Conservation (phyloP, 2,113 vertebrate genomes). For the Synchiropus splendidus region DNA sequence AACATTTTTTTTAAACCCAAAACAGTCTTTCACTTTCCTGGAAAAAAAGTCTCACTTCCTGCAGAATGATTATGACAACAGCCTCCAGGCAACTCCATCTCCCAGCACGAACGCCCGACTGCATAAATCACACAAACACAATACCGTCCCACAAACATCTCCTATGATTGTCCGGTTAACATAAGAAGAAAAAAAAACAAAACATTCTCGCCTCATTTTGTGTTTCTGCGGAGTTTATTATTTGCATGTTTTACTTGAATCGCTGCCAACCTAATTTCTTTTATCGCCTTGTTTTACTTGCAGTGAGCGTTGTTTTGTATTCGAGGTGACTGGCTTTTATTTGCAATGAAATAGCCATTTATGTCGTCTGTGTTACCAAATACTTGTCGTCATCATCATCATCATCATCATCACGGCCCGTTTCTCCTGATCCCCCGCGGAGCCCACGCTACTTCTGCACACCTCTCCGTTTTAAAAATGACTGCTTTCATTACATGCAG, state of each 20-base stretch:
- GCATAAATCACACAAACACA: no score
- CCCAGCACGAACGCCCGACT: no score
- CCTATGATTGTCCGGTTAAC: slow-evolving; percentile 35
- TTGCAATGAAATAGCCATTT: slow-evolving; percentile 47
- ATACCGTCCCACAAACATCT: slow-evolving; percentile 5
- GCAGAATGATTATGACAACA: no score
- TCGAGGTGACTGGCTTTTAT: slow-evolving; percentile 37
- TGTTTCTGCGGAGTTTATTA: slow-evolving; percentile 38
- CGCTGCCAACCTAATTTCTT: slow-evolving; percentile 74
- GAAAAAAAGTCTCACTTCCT: no score
- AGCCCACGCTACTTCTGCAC: slow-evolving; percentile 42
- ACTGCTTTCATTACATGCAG: no score
- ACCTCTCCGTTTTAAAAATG: slow-evolving; percentile 9
- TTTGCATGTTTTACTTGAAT: slow-evolving; percentile 88
- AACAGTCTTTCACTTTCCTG: no score
- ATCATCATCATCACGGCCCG: slow-evolving; percentile 11
- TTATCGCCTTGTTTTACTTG: slow-evolving; percentile 54
- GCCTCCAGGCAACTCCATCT: no score
- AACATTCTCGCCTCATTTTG: slow-evolving; percentile 32
- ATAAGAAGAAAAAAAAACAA: slow-evolving; percentile 37
- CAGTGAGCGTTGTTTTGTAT: slow-evolving; percentile 40
- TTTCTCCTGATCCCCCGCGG: slow-evolving; percentile 41
- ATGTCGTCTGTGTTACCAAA: slow-evolving; percentile 60
- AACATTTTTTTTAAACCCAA: no score
- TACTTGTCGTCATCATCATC: slow-evolving; percentile 32